Evolutionary conservation across 2,113 vertebrate genomes (phyloP).

Genomic region (Athene noctua): DNA sequence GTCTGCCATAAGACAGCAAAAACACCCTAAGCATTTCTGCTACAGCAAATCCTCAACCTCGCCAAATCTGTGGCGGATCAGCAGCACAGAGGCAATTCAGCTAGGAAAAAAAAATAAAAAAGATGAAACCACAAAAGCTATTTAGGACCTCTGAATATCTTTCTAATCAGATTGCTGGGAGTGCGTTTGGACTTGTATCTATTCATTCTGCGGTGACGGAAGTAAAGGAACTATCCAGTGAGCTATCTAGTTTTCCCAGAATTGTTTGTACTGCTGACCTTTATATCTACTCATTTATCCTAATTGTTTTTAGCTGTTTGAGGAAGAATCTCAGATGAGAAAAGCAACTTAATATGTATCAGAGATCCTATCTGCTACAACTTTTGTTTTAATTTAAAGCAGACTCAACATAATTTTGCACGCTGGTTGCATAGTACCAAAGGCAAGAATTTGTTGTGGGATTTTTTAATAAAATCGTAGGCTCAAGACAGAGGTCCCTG

Average conservation of each 20-base stretch:
- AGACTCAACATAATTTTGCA: constrained; percentile 9
- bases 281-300: constrained; percentile 64
- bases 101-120: neutral
- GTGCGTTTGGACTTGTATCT: constrained; percentile 63
- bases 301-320: constrained; percentile 65
- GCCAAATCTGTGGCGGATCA: neutral
- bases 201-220: constrained; percentile 66
- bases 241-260: constrained; percentile 65
- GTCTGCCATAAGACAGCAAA: neutral
- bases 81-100: neutral
- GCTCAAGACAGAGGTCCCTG: constrained; percentile 17
- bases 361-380: constrained; percentile 59
- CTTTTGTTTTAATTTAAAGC: constrained; percentile 66
- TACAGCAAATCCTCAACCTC: neutral
- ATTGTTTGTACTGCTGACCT: constrained; percentile 68
- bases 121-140: constrained; percentile 48
- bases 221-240: constrained; percentile 67
- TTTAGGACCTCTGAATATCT: constrained; percentile 50
- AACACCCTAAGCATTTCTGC: neutral
- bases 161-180: constrained; percentile 54
- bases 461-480: constrained; percentile 44
- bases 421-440: neutral
- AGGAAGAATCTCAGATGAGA: constrained; percentile 66
- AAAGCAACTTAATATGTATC: constrained; percentile 60
- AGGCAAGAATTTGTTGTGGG: constrained; percentile 52